Evolutionary conservation across 2,113 vertebrate genomes (phyloP).

Genomic region (Chionomys nivalis): DNA sequence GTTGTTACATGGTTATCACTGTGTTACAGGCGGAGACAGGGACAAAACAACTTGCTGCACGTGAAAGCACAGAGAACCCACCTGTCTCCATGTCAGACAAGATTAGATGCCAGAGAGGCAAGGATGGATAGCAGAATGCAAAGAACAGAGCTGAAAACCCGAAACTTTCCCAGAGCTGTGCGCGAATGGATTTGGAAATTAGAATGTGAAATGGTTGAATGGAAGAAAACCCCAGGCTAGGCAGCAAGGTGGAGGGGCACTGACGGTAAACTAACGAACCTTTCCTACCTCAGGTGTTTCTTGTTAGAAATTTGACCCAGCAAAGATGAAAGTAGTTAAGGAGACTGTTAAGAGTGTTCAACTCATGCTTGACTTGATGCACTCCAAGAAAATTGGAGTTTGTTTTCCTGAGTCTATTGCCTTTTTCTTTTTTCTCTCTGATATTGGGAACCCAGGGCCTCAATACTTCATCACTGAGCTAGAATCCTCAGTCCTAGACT

Average conservation of each 20-base stretch:
- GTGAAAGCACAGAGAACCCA: background rate
- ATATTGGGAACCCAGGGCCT: background rate
- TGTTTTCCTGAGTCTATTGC: background rate
- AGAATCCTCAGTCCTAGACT: too few relatives aligned
- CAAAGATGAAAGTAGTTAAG: background rate
- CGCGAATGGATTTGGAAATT: background rate
- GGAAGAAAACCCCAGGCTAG: background rate
- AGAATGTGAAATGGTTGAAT: background rate
- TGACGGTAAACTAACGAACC: too few relatives aligned
- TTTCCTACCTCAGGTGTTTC: background rate
- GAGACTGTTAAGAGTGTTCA: background rate
- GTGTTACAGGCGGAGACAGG: background rate
- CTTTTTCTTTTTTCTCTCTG: background rate
- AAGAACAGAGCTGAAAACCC: background rate
- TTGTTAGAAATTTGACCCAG: background rate
- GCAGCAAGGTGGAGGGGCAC: background rate
- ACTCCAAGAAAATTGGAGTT: background rate
- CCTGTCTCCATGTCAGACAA: background rate
- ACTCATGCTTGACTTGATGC: background rate
- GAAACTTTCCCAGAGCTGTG: background rate
- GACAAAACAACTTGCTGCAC: background rate
- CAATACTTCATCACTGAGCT: background rate
- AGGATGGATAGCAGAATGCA: background rate
- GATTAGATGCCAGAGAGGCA: background rate
- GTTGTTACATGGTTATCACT: too few relatives aligned